Conservation (phyloP, 2,797 vertebrate species). For the Oceanodroma leucorhoa region DNA sequence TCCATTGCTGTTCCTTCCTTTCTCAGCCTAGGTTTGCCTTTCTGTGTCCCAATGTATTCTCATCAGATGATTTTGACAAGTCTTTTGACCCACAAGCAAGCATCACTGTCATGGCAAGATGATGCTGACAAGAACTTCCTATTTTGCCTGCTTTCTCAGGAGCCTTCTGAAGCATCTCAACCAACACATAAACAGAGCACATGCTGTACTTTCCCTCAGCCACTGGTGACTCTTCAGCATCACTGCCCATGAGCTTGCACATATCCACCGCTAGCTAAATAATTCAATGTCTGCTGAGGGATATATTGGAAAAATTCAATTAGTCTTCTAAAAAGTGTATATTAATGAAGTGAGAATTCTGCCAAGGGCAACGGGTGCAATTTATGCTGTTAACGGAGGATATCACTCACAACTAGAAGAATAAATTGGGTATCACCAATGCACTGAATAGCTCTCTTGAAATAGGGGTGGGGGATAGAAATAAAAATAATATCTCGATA, state of each 20-base stretch:
- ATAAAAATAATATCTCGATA: background rate
- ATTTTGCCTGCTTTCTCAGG: background rate
- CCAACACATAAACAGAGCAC: background rate
- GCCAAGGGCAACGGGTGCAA: slow-evolving; percentile 24
- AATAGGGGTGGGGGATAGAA: background rate
- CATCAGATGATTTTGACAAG: background rate
- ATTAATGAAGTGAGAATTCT: slow-evolving; percentile 56
- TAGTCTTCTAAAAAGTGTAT: slow-evolving; percentile 34
- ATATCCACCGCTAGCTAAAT: slow-evolving; percentile 18
- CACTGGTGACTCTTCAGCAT: background rate
- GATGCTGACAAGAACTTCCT: background rate
- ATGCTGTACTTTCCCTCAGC: background rate
- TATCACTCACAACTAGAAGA: slow-evolving; percentile 26
- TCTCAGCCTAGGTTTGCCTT: background rate
- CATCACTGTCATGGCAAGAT: background rate
- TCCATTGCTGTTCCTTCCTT: background rate
- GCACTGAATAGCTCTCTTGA: slow-evolving; percentile 1
- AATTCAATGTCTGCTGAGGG: slow-evolving; percentile 39
- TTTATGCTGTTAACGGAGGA: slow-evolving; percentile 30
- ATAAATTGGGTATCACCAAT: slow-evolving; percentile 20
- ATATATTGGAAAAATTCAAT: slow-evolving; percentile 39
- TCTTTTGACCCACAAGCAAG: background rate
- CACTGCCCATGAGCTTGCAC: background rate
- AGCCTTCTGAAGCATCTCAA: background rate
- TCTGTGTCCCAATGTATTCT: background rate